Evolutionary conservation across 2,113 vertebrate genomes (phyloP), one percentile per base, ranked within the genome.

Genomic region (Heterocephalus glaber): DNA sequence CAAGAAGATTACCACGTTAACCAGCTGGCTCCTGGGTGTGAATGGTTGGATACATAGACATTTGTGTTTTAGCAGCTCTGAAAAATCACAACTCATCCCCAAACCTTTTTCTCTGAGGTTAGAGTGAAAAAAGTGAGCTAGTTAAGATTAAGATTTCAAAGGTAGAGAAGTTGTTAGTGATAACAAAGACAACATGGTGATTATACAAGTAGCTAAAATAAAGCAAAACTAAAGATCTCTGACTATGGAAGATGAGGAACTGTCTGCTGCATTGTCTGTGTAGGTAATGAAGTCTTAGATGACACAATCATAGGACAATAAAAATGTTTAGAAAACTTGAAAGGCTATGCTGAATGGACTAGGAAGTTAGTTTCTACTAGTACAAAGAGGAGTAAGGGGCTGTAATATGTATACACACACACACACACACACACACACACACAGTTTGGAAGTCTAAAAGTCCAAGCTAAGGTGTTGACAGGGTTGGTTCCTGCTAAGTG

Each of bases 141-240:
- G 19, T 41, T 80, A 72, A 41, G 14, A 66, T 65, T 30, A 86
- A 1, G 20, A 89, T 80, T 74, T 76, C 26, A 58, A 10, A n/a
- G 79, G 19, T 72, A 38, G 38, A 65, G 61, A 85, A 70, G 28
- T 28, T 74, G 30, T 72, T 85, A 61, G 63, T 89, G 56, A 56
- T 70, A 72, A 85, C 33, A 89, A 79, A 2, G 38, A 65, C 24
- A 47, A 70, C 14, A 41, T 4, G 6, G 44, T 68, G 49, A 56
- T 38, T 41, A 49, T 24, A n/a, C 11, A 52, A 33, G 28, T 84
- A 94, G 30, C 24, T 89, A 11, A 89, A 92, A 24, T 72, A 24
- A 91, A 88, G 83, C 63, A 68, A 90, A 87, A 96, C 76, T 77
- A 63, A 96, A 7, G 22, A 49, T 38, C 26, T 60, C 9, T 26